These are phyloP conservation scores for Pangasianodon gigas DNA, from an alignment of 2,113 vertebrate genomes.

Conservation along the genomic window DNA sequence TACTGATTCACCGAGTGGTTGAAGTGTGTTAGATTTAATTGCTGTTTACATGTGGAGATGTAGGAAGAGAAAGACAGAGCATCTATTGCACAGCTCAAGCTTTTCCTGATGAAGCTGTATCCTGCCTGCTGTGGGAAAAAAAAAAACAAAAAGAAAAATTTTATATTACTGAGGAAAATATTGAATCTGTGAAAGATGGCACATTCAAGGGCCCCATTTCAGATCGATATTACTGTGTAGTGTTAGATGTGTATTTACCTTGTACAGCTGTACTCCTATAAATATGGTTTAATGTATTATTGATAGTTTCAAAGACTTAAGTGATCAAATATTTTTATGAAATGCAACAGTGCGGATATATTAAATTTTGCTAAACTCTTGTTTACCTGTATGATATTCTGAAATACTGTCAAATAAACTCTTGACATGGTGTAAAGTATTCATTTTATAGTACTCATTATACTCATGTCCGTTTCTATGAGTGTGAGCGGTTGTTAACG, in stretches of 20 bases:
- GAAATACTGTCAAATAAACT: slow-evolving; percentile 99
- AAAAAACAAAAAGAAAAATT: slow-evolving; percentile 65
- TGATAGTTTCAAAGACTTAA: slow-evolving; percentile 99
- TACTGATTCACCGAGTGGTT: slow-evolving; percentile 45
- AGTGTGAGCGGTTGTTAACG: slow-evolving; percentile 37
- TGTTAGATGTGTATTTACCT: slow-evolving; percentile 99
- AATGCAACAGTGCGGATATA: slow-evolving; percentile 99
- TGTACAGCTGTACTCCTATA: slow-evolving; percentile 99
- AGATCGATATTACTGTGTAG: slow-evolving; percentile 98
- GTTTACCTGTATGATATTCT: slow-evolving; percentile 99
- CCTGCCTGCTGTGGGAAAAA: slow-evolving; percentile 83
- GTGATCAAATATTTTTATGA: slow-evolving; percentile 99
- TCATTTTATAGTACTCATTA: slow-evolving; percentile 51
- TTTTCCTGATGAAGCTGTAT: slow-evolving; percentile 82
- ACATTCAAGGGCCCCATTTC: slow-evolving; percentile 88
- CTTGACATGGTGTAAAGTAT: slow-evolving; percentile 90
- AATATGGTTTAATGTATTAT: slow-evolving; percentile 99
- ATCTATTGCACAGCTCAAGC: slow-evolving; percentile 81
- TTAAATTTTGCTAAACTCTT: slow-evolving; percentile 99
- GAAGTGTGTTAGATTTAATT: slow-evolving; percentile 42
- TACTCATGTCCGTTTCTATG: slow-evolving; percentile 30
- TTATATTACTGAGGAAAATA: slow-evolving; percentile 62
- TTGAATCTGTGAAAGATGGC: slow-evolving; percentile 80
- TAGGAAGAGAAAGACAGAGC: slow-evolving; percentile 45
- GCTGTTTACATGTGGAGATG: slow-evolving; percentile 56